Evolutionary conservation across 2,888 invertebrate species (phyloP), one percentile per base, ranked within the genome.

Genomic region (Gymnocheta viridis): DNA sequence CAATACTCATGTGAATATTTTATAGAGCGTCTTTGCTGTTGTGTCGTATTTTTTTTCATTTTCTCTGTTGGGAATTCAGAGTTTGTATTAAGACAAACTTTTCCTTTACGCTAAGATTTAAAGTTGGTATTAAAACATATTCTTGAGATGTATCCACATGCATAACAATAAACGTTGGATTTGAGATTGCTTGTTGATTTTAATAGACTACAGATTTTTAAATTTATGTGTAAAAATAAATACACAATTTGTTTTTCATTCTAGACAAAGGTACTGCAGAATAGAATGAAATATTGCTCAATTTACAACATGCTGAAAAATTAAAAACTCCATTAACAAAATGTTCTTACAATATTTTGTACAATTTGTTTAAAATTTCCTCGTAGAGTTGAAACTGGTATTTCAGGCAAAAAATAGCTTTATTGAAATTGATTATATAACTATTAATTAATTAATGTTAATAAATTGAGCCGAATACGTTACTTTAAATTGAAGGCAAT

Each of bases 151-250:
- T 62, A 24, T 32, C 17, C 35, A 14, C 9, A n/a, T n/a, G n/a
- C n/a, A 38, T 0, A 24, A n/a, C 38, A 0, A 17, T 27, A n/a
- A 5, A 2, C 32, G n/a, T 47, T 47, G 9, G 49, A n/a, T 35
- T 29, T 19, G 1, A 41, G 41, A 41, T 54, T 64, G 19, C 6
- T 64, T 74, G 60, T 69, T 69, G 60, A 3, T 60, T 69, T 69
- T 78, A 78, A 78, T 70, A 70, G 62, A 78, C 69, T 54, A 69
- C 32, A 60, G 27, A 69, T 56, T 58, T 12, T 47, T 44, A 67
- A 77, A 67, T 77, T 69, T 74, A 54, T 74, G 32, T 38, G 74
- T 64, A 64, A 64, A 74, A 74, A 64, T 74, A 54, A 54, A 74
- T 64, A 74, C 7, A 41, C 54, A 41, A 58, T 54, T 60, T 60